Conservation (phyloP, 1,140 invertebrate species). For the Heliconius hewitsoni region DNA sequence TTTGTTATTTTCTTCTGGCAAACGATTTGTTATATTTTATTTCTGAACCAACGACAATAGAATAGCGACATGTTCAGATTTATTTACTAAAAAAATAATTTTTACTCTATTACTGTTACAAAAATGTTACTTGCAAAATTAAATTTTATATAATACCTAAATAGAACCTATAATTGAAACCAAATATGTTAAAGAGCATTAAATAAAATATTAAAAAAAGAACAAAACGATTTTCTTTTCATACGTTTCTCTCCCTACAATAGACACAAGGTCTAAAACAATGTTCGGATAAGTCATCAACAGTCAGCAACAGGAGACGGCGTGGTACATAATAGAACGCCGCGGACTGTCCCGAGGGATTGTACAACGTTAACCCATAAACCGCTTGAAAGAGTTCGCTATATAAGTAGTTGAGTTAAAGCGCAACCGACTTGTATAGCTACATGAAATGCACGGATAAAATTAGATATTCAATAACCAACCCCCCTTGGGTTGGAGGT, state of each 20-base stretch:
- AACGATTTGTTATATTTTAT: background rate
- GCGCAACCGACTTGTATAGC: constrained; percentile 39
- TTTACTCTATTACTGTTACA: background rate
- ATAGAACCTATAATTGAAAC: background rate
- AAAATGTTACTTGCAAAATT: background rate
- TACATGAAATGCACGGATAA: constrained; percentile 75
- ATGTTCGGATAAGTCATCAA: constrained; percentile 20
- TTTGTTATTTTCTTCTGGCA: no score
- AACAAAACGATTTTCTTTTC: background rate
- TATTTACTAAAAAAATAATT: background rate
- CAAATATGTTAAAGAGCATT: background rate
- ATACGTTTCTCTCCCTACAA: background rate
- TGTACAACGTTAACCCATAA: constrained; percentile 40
- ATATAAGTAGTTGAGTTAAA: constrained; percentile 38
- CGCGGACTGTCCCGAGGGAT: constrained; percentile 25
- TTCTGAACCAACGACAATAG: background rate
- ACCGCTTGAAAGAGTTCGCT: constrained; percentile 37
- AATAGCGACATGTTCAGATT: background rate
- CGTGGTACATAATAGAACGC: constrained; percentile 30
- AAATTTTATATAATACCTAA: background rate
- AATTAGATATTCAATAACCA: constrained; percentile 80
- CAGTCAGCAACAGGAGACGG: constrained; percentile 35
- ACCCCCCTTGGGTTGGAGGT: constrained; percentile 50
- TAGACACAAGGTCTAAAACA: background rate
- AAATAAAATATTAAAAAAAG: background rate